Conservation (phyloP, 92 coral and sea anemone genomes). For the Bergia sp. region DNA sequence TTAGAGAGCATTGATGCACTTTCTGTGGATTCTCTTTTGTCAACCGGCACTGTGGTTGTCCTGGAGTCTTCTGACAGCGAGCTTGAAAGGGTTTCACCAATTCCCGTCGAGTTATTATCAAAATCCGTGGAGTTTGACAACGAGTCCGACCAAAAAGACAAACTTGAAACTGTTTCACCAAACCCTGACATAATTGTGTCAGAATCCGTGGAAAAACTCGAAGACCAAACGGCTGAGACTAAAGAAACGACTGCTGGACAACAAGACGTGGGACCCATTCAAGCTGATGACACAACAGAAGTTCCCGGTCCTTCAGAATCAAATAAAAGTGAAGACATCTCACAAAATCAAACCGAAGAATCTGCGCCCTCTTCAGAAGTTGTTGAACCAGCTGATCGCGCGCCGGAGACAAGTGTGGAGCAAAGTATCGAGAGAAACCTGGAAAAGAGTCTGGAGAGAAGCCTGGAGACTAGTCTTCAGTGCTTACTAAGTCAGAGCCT, state of each 20-base stretch:
- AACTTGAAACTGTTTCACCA: conserved; percentile 26
- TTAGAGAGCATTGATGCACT: conserved; percentile 12
- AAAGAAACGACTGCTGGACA: not conserved
- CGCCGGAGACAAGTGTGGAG: conserved; percentile 24
- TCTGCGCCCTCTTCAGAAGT: not conserved
- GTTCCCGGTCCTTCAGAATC: not conserved
- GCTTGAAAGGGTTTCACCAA: conserved; percentile 35
- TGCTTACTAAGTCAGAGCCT: conserved; percentile 18
- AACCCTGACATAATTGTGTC: conserved; percentile 2
- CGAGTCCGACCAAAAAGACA: not conserved
- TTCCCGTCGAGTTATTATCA: conserved; percentile 5
- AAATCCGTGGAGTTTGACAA: not conserved
- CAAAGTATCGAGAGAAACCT: conserved; percentile 12
- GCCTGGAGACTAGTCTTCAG: conserved; percentile 24
- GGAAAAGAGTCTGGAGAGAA: conserved; percentile 25
- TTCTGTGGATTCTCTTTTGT: conserved; percentile 25
- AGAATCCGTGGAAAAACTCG: not conserved
- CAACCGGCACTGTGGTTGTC: conserved; percentile 26
- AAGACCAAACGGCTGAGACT: not conserved
- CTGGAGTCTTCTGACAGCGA: conserved; percentile 31
- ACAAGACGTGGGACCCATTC: not conserved
- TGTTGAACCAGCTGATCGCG: conserved; percentile 9
- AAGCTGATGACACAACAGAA: not conserved
- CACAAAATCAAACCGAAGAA: not conserved
- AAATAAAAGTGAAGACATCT: not conserved